Conservation (phyloP, 2,888 invertebrate species). For the Oligia latruncula region DNA sequence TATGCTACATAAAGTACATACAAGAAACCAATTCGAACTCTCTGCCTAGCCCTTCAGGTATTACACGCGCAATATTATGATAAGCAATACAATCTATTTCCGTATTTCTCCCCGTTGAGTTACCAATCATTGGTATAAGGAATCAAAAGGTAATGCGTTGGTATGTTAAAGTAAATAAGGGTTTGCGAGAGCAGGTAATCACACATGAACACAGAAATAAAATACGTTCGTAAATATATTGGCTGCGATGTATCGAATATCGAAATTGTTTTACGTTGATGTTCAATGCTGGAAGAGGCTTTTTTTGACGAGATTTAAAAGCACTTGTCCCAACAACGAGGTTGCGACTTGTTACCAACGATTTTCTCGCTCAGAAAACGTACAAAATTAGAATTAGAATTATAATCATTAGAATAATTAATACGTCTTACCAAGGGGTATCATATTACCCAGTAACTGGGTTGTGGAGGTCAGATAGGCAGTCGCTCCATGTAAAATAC, state of each 20-base stretch:
- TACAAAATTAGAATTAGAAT: too few relatives aligned
- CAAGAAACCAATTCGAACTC: neutral
- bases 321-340: too few relatives aligned
- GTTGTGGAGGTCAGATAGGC: too few relatives aligned
- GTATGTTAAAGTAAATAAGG: constrained; percentile 70
- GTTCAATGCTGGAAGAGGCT: constrained; percentile 44
- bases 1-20: neutral
- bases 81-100: neutral
- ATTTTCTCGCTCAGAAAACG: neutral
- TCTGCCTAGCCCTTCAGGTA: neutral
- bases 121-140: constrained; percentile 31
- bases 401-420: too few relatives aligned
- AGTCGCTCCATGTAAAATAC: too few relatives aligned
- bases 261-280: constrained; percentile 69
- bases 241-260: constrained; percentile 74
- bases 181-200: constrained; percentile 78
- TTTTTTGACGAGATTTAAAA: constrained; percentile 7
- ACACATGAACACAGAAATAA: constrained; percentile 79
- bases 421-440: too few relatives aligned
- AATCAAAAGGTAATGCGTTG: constrained; percentile 55
- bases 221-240: constrained; percentile 78
- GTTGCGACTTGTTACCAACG: neutral
- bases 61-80: neutral
- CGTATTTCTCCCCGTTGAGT: neutral
- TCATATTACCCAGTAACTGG: too few relatives aligned